Conservation (phyloP, 2,113 vertebrate genomes). For the Balaeniceps rex region DNA sequence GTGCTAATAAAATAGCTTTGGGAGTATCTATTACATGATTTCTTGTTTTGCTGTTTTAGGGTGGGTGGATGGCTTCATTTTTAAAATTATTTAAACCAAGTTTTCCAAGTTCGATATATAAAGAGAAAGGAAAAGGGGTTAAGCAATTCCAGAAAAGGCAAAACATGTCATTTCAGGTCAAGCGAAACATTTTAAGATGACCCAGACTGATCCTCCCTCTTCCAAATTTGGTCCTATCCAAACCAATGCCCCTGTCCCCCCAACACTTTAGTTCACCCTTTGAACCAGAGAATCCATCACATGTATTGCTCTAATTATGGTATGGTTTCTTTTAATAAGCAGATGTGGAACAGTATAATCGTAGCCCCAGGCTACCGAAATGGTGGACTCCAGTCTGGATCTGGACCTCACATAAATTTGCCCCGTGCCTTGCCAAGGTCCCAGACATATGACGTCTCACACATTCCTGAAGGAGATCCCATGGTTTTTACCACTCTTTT, state of each 20-base stretch:
- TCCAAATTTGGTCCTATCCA: not conserved
- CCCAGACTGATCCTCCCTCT: not conserved
- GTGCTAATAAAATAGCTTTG: not conserved
- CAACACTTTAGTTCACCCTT: not conserved
- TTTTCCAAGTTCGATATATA: not conserved
- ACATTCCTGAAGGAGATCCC: not conserved
- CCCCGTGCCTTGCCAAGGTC: not conserved
- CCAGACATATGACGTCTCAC: not conserved
- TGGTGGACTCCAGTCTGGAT: not conserved
- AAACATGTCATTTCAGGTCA: not conserved
- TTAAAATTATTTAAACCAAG: not conserved
- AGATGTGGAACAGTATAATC: not conserved
- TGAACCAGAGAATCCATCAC: conserved; percentile 10
- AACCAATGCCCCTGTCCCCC: not conserved
- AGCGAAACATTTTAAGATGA: not conserved
- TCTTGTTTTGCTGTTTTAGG: not conserved
- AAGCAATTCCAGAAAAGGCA: not conserved
- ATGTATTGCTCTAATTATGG: not conserved
- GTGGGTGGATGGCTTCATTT: not conserved
- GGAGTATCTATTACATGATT: not conserved
- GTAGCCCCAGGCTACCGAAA: not conserved
- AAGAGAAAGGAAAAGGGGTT: not conserved
- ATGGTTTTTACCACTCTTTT: not conserved
- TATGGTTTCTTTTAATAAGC: conserved; percentile 36
- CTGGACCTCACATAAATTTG: not conserved